phyloP scores from a whole-genome alignment of 2,888 invertebrate species.

The Temnothorax ravouxi region DNA sequence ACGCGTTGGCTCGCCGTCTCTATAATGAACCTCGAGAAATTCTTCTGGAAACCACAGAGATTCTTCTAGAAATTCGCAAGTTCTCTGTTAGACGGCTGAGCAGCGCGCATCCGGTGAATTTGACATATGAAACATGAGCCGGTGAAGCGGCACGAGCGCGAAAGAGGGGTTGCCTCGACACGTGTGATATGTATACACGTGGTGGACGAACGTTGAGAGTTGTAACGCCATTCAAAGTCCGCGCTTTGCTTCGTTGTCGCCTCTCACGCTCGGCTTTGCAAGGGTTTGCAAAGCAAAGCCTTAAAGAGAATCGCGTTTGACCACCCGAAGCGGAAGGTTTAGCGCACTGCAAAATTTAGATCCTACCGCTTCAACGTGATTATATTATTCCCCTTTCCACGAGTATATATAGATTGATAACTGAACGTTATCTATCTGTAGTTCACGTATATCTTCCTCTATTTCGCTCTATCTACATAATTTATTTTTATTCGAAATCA shows the following conservation, averaged over 20 bases:
- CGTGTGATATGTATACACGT: conserved; percentile 64
- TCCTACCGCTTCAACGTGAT: conserved; percentile 6
- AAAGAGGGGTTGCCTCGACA: conserved; percentile 22
- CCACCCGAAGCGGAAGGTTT: background rate
- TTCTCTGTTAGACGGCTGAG: background rate
- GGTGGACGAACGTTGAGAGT: conserved; percentile 51
- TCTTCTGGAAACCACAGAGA: background rate
- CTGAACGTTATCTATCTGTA: background rate
- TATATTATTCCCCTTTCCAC: background rate
- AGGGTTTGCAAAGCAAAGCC: background rate
- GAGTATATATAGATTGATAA: no score
- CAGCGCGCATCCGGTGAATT: conserved; percentile 1
- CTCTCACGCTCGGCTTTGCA: background rate
- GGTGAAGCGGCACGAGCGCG: conserved; percentile 3
- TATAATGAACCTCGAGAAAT: background rate
- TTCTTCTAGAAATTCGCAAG: background rate
- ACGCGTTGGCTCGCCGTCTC: background rate
- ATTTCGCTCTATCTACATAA: background rate
- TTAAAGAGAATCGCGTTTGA: conserved; percentile 15
- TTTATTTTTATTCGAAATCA: conserved; percentile 9
- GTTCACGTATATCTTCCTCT: background rate
- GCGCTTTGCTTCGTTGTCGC: background rate
- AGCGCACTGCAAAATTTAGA: background rate
- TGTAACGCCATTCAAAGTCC: background rate
- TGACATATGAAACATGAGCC: background rate